Base-by-base conservation (phyloP, 2,113 vertebrate species). In the Heterotilapia buettikoferi region DNA sequence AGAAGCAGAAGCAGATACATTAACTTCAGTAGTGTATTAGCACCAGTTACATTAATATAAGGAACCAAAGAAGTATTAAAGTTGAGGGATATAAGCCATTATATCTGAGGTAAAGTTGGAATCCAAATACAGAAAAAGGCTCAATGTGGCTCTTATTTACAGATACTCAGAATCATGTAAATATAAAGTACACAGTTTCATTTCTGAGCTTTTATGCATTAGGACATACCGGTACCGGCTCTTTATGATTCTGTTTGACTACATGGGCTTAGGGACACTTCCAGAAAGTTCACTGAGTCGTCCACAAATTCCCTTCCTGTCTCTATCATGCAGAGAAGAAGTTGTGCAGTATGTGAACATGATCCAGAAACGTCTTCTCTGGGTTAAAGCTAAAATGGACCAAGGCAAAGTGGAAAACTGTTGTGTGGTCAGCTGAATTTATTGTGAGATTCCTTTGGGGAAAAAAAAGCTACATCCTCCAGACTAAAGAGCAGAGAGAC, bases 351-450 rank as follows among this genome's bases (percentile, higher is more conserved):
- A 68, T 40, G 11, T 40, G n/a, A 68, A 13, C 19, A 68, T 1
- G 19, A 68, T 2, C 4, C 11, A 13, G 63, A 38, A 63, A n/a
- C 6, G 1, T 40, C 10, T 68, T 68, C 63, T 68, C 11, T 71
- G 11, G 36, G 36, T 0, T 40, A 4, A 71, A 71, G 36, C 36
- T 71, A 3, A 71, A 71, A 1, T 6, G n/a, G 31, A 33, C 0
- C 10, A 11, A 12, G 53, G 3, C 53, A 54, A 54, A 21, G 0
- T 50, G 53, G 21, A 59, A 1, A 71, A 1, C 0, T 24, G 63
- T 40, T 24, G 19, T 14, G 63, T 40, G 63, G 36, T 71, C 36
- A 68, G 63, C 14, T n/a, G 0, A 38, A 21, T 38, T 33, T 63
- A 63, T 1, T 63, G 59, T 63, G 59, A 63, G 36, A 36, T 68